Evolutionary conservation across 2,113 vertebrate species (phyloP), one percentile per base, ranked within the genome.

Genomic region (Anoura caudifer): DNA sequence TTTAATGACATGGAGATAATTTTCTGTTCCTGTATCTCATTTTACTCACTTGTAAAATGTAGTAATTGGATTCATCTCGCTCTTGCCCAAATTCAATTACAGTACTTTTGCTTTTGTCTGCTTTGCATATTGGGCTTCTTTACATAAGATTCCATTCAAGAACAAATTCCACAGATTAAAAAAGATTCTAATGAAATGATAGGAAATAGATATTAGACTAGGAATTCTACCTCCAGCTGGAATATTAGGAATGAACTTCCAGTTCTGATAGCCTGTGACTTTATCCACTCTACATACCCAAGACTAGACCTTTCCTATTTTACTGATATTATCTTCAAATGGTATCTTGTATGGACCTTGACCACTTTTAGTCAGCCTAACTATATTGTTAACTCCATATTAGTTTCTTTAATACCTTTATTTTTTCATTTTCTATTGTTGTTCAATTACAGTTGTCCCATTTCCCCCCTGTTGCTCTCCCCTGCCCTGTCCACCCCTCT

Each of bases 211-310:
- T 15, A 85, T 20, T 88, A 15, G 22, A 38, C 24, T 70, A 82
- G 31, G 56, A 90, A 81, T 59, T 80, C 10, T 45, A 75, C 19
- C 52, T 86, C n/a, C n/a, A 80, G 15, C 14, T 88, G 38, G 36
- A 94, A 94, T 88, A 79, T n/a, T 67, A 87, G n/a, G 52, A 92
- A 69, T 89, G 63, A 5, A 26, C 38, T 88, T 96, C 22, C 15
- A 81, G 24, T 13, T 77, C 52, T 82, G 65, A 65, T 81, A 84
- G 36, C 73, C 73, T 95, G 26, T 76, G 67, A 95, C 91, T 93
- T 90, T 84, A 61, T 36, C 19, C 16, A 88, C 77, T 85, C 28
- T 31, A 91, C 2, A 43, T 3, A 89, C 12, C 17, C 24, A 80
- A 80, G 36, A 63, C 61, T 73, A 79, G 13, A 82, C 22, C 45